Conservation (phyloP, 2,113 vertebrate species). For the Elgaria multicarinata region DNA sequence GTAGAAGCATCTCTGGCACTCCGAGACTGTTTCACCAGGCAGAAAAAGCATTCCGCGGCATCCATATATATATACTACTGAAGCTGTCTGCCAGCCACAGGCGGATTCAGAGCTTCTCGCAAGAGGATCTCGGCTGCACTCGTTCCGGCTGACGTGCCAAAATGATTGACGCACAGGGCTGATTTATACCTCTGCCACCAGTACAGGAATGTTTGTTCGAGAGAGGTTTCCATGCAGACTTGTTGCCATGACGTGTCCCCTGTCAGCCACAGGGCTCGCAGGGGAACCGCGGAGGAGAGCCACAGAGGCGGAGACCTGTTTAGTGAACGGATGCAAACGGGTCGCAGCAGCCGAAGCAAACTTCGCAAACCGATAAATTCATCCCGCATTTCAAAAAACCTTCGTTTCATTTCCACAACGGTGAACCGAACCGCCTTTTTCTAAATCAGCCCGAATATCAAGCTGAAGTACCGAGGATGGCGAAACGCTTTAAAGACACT, state of each 20-base stretch:
- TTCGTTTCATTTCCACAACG: neutral
- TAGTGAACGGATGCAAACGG: neutral
- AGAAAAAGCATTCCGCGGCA: conserved; percentile 38
- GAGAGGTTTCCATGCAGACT: neutral
- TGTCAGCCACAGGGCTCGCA: neutral
- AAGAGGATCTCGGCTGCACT: conserved; percentile 14
- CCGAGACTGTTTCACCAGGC: neutral
- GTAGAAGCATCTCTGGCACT: conserved; percentile 24
- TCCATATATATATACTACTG: conserved; percentile 26
- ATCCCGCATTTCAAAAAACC: no score
- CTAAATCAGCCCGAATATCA: neutral
- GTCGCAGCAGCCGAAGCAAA: no score
- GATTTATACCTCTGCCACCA: neutral
- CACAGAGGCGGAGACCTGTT: no score
- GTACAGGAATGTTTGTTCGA: neutral
- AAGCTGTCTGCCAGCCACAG: conserved; percentile 35
- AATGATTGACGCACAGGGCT: conserved; percentile 10
- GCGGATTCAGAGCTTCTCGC: conserved; percentile 29
- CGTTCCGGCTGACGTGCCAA: conserved; percentile 13
- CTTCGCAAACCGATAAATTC: no score
- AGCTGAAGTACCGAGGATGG: neutral
- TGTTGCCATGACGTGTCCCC: neutral
- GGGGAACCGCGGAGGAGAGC: neutral
- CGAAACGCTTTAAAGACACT: neutral
- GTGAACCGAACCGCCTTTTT: neutral